Base-by-base conservation (phyloP, 2,113 vertebrate genomes). In the Crotalus viridis region DNA sequence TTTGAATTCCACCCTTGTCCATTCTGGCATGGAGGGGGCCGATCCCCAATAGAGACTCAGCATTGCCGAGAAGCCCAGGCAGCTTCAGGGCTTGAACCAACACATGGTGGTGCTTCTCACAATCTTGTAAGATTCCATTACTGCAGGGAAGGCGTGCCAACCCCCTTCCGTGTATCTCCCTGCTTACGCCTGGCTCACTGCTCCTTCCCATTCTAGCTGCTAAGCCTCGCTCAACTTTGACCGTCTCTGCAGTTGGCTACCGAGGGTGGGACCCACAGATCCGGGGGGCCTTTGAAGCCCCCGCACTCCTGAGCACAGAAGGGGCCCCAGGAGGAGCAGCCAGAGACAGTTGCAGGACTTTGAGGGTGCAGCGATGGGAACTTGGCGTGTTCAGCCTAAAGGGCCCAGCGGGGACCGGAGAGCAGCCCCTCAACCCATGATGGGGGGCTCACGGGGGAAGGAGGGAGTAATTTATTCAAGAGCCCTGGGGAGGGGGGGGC, bases 341-440 rank as follows among this genome's bases (percentile, higher is more conserved):
- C 15, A 12, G 26, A 39, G 33, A 7, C 5, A 2, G 85, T 24
- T 22, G n/a, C 1, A 7, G 39, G 85, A 4, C 48, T 9, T 26
- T 13, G 21, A 26, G 4, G 3, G 39, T 43, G 64, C 64, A 39
- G n/a, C 2, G 2, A 17, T 2, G 6, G 15, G 69, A 81, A 7
- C 5, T 19, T 1, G 15, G 69, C 0, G 2, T 0, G 2, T 6
- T 74, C 4, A 2, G 69, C 1, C 33, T 2, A 17, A 39, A 81
- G 69, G 69, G 69, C 13, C 8, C n/a, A 39, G 69, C n/a, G 64
- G 28, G 5, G 64, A 33, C 64, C 28, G 4, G 28, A 74, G 13
- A 33, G 69, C n/a, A 74, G 43, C 43, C 43, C n/a, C n/a, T 24
- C 43, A 2, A 48, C 43, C 4, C 7, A 17, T 4, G 3, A 46